Evolutionary conservation across 2,797 vertebrate genomes (phyloP), one percentile per base, ranked within the genome.

Genomic region (Manis javanica): DNA sequence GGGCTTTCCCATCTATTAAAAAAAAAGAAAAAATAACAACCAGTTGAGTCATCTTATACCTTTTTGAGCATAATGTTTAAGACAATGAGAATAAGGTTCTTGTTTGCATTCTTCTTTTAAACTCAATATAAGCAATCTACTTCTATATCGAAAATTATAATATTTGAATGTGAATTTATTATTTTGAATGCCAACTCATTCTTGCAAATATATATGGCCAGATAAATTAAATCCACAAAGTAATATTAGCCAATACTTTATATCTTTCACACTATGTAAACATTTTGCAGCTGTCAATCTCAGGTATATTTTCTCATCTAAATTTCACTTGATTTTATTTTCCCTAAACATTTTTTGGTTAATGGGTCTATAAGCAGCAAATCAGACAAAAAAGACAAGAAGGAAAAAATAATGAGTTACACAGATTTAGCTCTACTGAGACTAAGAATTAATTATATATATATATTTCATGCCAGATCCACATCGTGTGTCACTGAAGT

Each of bases 1-100:
- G 7, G 31, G 96, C 4, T 84, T 85, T 66, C 2, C 72, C 96
- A 95, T 94, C 92, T 97, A 66, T 69, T 53, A 53, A 75, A 91
- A 90, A 74, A 24, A 87, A 74, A 24, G 26, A 13, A n/a, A 14
- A 55, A 82, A 1, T 19, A 95, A 74, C 46, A 82, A 72, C 10
- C 3, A 69, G 15, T 87, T 85, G 57, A 2, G 29, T 96, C 19
- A 91, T 86, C 69, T 95, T 53, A 81, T 66, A 64, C 29, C 75
- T 90, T n/a, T 78, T 37, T 74, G 19, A 74, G 37, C 14, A 82
- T 49, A 92, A 42, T 94, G 68, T 92, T 75, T 85, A 91, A n/a
- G n/a, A n/a, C n/a, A 96, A 71, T 51, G 26, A 96, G 19, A 87
- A 79, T 59, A 72, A 51, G 66, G 13, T 85, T 91, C 7, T 69